These are phyloP conservation scores for Solea solea DNA, from an alignment of 2,113 vertebrate genomes.

Conservation along the genomic window DNA sequence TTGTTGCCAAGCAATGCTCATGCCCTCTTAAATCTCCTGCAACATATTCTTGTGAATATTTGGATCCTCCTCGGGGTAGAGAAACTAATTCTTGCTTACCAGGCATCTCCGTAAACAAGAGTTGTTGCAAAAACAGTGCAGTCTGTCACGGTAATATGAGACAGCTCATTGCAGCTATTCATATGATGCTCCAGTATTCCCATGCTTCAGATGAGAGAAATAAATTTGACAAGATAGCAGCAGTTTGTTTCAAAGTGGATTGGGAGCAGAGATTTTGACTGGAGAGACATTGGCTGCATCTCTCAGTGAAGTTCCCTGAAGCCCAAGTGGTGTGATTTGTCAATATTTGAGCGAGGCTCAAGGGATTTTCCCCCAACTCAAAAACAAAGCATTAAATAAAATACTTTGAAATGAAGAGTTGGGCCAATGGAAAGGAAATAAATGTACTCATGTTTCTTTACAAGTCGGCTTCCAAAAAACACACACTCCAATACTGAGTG, in stretches of 20 bases:
- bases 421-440: slow-evolving; percentile 5
- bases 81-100: slow-evolving; percentile 36
- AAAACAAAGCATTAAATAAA: slow-evolving; percentile 23
- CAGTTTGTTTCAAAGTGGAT: slow-evolving; percentile 25
- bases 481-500: not conserved
- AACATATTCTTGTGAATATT: slow-evolving; percentile 35
- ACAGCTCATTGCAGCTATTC: slow-evolving; percentile 35
- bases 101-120: slow-evolving; percentile 44
- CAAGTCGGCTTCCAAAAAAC: not conserved
- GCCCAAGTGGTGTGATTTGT: slow-evolving; percentile 35
- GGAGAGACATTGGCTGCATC: slow-evolving; percentile 27
- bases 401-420: slow-evolving; percentile 14
- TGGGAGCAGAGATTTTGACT: slow-evolving; percentile 19
- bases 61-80: slow-evolving; percentile 22
- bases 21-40: slow-evolving; percentile 26
- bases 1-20: slow-evolving; percentile 18
- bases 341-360: slow-evolving; percentile 20
- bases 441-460: slow-evolving; percentile 17
- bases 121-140: slow-evolving; percentile 15
- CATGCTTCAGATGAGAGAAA: slow-evolving; percentile 15
- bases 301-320: slow-evolving; percentile 16
- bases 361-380: slow-evolving; percentile 5
- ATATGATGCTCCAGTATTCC: slow-evolving; percentile 39
- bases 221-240: slow-evolving; percentile 25
- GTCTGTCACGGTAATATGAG: slow-evolving; percentile 38